Base-by-base conservation (phyloP, 2,797 vertebrate genomes). In the Yasuhikotakia modesta region DNA sequence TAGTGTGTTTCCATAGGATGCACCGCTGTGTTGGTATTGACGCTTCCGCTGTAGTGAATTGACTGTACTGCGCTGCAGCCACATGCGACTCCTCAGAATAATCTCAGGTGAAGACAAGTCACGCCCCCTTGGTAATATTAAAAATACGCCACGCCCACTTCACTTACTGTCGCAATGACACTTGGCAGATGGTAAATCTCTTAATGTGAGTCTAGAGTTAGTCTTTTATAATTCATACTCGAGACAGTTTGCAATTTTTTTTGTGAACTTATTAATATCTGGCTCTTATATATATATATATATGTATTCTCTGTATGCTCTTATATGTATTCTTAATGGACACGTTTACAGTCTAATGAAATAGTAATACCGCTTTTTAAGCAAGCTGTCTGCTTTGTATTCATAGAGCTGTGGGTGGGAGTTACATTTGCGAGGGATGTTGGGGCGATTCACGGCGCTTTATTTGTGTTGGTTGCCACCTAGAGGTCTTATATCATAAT, bases 121-220 rank as follows among this genome's bases (percentile, higher is more conserved):
- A 77, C 79, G 74, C 79, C 79, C 65, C 61, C 48, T 5, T 8
- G 0, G 2, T 61, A 72, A 84, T 83, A 86, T 83, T 81, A 13
- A 83, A 75, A 39, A 76, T 4, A 0, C 3, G 17, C 4, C 58
- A 71, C 76, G 76, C 76, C 76, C 48, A 21, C 22, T 8, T 8
- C 1, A 13, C 10, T 22, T 35, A 35, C 0, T 68, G 73, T 57
- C 61, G 63, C 52, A 46, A 27, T 55, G 39, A 46, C 50, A 45
- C n/a, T 21, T 55, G 53, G 48, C 4, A 50, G 48, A 22, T 55
- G 6, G 22, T 13, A 32, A 24, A 30, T 30, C 8, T 48, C 39
- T 43, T 43, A 43, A 50, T 50, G 48, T 10, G 19, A 21, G n/a
- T n/a, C n/a, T 21, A n/a, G 19, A 21, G n/a, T 21, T 55, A 19